Base-by-base conservation (phyloP, 2,113 vertebrate species). In the Collichthys lucidus region DNA sequence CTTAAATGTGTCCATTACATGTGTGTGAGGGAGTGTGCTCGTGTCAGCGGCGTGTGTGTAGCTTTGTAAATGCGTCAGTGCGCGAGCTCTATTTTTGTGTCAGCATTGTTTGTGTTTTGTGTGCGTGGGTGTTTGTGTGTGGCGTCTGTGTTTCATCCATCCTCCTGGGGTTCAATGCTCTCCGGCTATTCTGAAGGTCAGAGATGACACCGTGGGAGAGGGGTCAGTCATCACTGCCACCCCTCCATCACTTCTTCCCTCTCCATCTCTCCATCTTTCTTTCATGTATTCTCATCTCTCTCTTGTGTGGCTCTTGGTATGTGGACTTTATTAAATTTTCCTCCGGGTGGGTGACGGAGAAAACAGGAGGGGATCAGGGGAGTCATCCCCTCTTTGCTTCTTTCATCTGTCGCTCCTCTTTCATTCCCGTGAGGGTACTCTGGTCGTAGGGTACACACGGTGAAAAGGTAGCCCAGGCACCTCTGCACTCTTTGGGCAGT, bases 261-360 rank as follows among this genome's bases (percentile, higher is more conserved):
- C 62, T 87, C 82, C 88, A 79, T 91, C 86, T 77, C 65, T 86
- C 89, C 79, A 73, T 88, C 89, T 89, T 70, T 88, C 91, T 91
- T 95, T 94, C 86, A 92, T 94, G 89, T 92, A 67, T 89, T 91
- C 86, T 90, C 89, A 84, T 89, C 89, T 91, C 90, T 86, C 84
- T 89, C 87, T 87, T 86, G 85, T 90, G 80, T 81, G 82, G 89
- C 86, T 88, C 80, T 88, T 91, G 93, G 93, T 92, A 92, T 91
- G 92, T 92, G 89, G 91, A 92, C 92, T 94, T 94, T 93, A 94
- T 95, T 94, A 94, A 89, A 93, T 94, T 92, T 89, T 93, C 90
- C 91, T 90, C 86, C 49, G 87, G 91, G 89, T 93, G 90, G 92
- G 89, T 91, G 91, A 93, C 14, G 46, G 84, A 90, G 87, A 92